Conservation (phyloP, 2,888 invertebrate genomes). For the Acrocyrtus sp. region DNA sequence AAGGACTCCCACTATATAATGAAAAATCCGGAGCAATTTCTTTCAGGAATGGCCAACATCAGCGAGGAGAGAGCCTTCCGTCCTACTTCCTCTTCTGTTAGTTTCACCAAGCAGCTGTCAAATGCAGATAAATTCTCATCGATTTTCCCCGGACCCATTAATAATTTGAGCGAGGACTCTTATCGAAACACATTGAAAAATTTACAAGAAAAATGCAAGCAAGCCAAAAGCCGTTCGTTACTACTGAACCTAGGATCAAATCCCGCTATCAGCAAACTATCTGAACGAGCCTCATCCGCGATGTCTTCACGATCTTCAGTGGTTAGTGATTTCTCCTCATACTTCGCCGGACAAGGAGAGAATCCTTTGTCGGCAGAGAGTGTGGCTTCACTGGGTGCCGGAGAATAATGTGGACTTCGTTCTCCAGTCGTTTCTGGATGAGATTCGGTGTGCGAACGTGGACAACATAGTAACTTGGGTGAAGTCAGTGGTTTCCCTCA, state of each 20-base stretch:
- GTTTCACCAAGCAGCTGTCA: no score
- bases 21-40: slow-evolving; percentile 45
- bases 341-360: slow-evolving; percentile 18
- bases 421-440: slow-evolving; percentile 52
- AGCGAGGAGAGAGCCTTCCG: slow-evolving; percentile 13
- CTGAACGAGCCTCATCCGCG: not conserved
- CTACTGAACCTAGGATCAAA: slow-evolving; percentile 22
- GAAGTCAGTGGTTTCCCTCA: slow-evolving; percentile 27
- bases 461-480: slow-evolving; percentile 52
- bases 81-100: no score
- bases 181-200: slow-evolving; percentile 13
- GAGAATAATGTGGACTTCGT: slow-evolving; percentile 33
- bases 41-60: slow-evolving; percentile 35
- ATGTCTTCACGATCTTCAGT: not conserved
- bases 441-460: slow-evolving; percentile 52
- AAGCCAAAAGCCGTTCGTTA: slow-evolving; percentile 13
- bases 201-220: slow-evolving; percentile 13
- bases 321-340: slow-evolving; percentile 27
- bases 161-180: not conserved
- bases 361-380: not conserved
- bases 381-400: not conserved
- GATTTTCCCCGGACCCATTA: slow-evolving; percentile 8
- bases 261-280: slow-evolving; percentile 2
- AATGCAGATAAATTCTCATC: slow-evolving; percentile 18
- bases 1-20: slow-evolving; percentile 39